Conservation (phyloP, 1,140 invertebrate species). For the Drosophila insularis region DNA sequence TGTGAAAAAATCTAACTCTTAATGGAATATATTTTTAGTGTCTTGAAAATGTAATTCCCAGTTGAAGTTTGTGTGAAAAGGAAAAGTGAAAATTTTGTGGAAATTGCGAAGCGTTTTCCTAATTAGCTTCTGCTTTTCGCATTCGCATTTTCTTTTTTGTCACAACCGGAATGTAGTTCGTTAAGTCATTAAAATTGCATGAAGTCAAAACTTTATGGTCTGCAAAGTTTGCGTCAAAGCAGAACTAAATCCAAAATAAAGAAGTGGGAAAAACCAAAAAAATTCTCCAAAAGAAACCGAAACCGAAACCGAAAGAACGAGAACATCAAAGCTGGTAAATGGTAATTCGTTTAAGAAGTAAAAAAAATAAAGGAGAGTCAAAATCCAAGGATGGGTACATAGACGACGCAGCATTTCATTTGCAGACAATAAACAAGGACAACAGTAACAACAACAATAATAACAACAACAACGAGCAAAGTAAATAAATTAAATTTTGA, state of each 20-base stretch:
- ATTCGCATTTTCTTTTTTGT: constrained; percentile 34
- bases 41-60: constrained; percentile 3
- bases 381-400: constrained; percentile 31
- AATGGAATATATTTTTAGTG: background rate
- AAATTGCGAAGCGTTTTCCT: constrained; percentile 69
- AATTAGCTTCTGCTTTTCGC: constrained; percentile 64
- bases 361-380: constrained; percentile 8
- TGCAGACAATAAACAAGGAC: constrained; percentile 71
- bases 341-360: constrained; percentile 74
- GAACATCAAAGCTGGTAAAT: constrained; percentile 74
- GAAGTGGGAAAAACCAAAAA: constrained; percentile 18
- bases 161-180: constrained; percentile 68
- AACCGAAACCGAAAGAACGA: constrained; percentile 35
- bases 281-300: constrained; percentile 31
- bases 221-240: constrained; percentile 78
- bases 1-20: too few relatives aligned
- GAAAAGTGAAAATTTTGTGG: constrained; percentile 67
- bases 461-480: constrained; percentile 46
- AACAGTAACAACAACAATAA: constrained; percentile 48
- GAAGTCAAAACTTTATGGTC: constrained; percentile 81
- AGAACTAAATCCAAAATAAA: constrained; percentile 47
- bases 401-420: constrained; percentile 62
- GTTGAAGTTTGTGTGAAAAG: constrained; percentile 28
- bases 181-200: constrained; percentile 80
- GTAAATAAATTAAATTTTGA: constrained; percentile 80